Base-by-base conservation (phyloP, 1,140 invertebrate genomes). In the Heliothis virescens region DNA sequence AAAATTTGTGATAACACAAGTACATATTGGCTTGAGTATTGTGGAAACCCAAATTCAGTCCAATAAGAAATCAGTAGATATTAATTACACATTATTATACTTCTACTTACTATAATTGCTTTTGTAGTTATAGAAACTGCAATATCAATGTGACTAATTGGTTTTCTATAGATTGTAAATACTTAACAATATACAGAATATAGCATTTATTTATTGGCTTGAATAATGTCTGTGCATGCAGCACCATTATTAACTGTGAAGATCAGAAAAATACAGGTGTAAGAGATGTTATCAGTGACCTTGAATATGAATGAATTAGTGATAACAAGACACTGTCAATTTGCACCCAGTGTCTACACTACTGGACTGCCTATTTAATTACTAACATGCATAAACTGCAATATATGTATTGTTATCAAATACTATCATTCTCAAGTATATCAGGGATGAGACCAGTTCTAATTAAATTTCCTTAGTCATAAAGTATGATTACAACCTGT, bases 1-100 rank as follows among this genome's bases (percentile, higher is more conserved):
- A 41, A 67, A 72, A 41, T 34, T 41, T 72, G 69, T 72, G 53
- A 72, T 72, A 57, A 72, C 26, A 72, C 21, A 41, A 57, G 26
- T 72, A 71, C 67, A 69, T 26, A 16, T 47, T 63, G 13, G 29
- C 29, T 62, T 63, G 62, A 69, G 65, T 52, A 26, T 67, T 71
- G 29, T 57, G 41, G 69, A 57, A 72, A 72, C 21, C 52, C 57
- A 57, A 72, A 72, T 41, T 55, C 34, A 41, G 69, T 72, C 67
- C 21, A 71, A 71, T 71, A 71, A 71, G 65, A 53, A 53, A 71
- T 41, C 21, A 12, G 47, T 41, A 69, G 48, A 71, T 71, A 29
- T 57, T 41, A 72, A 52, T 57, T 26, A 41, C 52, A 72, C 16
- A 29, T 15, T 41, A 7, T 41, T 41, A 15, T 53, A 53, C 15